Base-by-base conservation (phyloP, 2,113 vertebrate genomes). In the Brachyhypopomus gauderio region DNA sequence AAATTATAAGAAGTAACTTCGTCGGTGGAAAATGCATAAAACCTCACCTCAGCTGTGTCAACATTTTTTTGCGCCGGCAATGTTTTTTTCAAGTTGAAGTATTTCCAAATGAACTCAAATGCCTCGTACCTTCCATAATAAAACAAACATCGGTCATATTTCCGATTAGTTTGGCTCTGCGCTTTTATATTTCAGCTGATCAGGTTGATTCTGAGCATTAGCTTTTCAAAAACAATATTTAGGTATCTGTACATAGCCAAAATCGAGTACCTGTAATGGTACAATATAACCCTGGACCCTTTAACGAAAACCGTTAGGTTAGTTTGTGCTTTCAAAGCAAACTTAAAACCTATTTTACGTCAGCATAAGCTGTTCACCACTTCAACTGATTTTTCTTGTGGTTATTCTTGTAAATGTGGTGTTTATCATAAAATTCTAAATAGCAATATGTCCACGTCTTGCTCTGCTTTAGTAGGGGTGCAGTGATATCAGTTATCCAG, bases 1-100 rank as follows among this genome's bases (percentile, higher is more conserved):
- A 36, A 79, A 30, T 30, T 67, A 62, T 17, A 38, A 52, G 48
- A 71, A 58, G 30, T 30, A 22, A 45, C 22, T 45, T 16, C 9
- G 12, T 64, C 62, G 60, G 20, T 78, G 75, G 70, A 70, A 85
- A 78, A 81, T 59, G 78, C 41, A 20, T 38, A 84, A 77, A 82
- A 58, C 80, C 63, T 82, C 80, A 85, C 64, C 70, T 85, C 84
- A 82, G 80, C 80, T 82, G 76, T 85, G 80, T 82, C 80, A 82
- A 82, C 75, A 85, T 34, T n/a, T 72, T 60, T 1, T 5, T 45
- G 38, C 36, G n/a, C 63, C 41, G 27, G 22, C 30, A 58, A 63
- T 77, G 75, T 75, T 77, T 76, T 81, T 75, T 63, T 41, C 45
- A 25, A 60, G 70, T 70, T 72, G 45, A 80, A 77, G 80, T 77